Percentiles rank a stretch among this genome's conserved stretches.
Conservation (phyloP, 2,113 vertebrate genomes). For the Mystacornis crossleyi region DNA sequence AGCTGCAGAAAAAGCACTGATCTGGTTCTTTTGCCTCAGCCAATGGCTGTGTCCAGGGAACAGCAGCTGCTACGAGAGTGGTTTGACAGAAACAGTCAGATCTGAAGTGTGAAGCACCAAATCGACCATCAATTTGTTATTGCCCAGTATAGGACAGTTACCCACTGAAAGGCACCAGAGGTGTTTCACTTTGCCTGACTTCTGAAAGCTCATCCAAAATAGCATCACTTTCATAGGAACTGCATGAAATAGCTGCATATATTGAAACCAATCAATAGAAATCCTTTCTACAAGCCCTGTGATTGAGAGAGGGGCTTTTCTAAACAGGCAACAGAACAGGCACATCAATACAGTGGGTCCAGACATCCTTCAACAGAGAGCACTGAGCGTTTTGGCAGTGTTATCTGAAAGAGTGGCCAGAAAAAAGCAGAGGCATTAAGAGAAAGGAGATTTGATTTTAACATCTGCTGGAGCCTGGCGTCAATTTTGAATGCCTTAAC, state of each 20-base stretch:
- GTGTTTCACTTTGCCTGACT: not conserved
- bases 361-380: not conserved
- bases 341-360: not conserved
- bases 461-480: not conserved
- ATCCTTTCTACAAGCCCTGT: not conserved
- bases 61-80: not conserved
- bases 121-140: not conserved
- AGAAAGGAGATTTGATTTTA: not conserved
- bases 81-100: not conserved
- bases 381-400: rapidly evolving
- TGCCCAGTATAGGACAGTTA: not conserved
- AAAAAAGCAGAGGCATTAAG: not conserved
- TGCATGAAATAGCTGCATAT: not conserved
- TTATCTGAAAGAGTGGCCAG: not conserved
- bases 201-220: not conserved
- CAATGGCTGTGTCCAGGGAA: not conserved
- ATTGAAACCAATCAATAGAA: not conserved
- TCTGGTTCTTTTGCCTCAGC: not conserved
- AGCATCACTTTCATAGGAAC: not conserved
- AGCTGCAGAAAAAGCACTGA: not conserved
- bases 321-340: not conserved
- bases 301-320: not conserved
- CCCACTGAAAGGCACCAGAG: not conserved
- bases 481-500: not conserved
- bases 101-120: not conserved